Base-by-base conservation (phyloP, 1,140 invertebrate genomes). In the Lutraria rhynchaena region DNA sequence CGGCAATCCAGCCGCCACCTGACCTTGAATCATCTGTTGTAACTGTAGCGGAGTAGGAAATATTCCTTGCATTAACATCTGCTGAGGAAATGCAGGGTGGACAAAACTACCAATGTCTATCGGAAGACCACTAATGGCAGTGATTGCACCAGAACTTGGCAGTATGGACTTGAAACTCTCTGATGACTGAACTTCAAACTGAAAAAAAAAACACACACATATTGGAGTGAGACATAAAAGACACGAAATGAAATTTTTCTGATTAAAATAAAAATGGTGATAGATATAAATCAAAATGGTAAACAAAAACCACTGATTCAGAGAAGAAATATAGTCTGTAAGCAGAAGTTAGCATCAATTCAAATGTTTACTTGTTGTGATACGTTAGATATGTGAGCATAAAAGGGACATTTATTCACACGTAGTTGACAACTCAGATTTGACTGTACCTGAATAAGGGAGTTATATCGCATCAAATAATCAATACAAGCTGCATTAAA, bases 21-120 rank as follows among this genome's bases (percentile, higher is more conserved):
- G 71, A 11, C 71, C 75, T 31, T 80, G 76, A 53, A 80, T 80
- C 63, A 80, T 80, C 19, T 80, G 76, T 29, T 70, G 76, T 13
- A 80, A 51, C 35, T 80, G 76, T 31, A 69, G 60, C 17, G 76
- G 76, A 7, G 76, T 80, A 19, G 76, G 76, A 44, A 80, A 80
- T 22, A 65, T 31, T 5, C 55, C 51, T 35, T 55, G 61, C 76
- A 80, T 80, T 22, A 80, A 49, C 63, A 80, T 55, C 37, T 80
- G 76, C 46, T 44, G 63, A 17, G 63, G 76, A 51, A 80, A 80
- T 24, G 76, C 76, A 49, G 76, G 65, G 24, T 80, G 76, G 11
- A 80, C 51, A 37, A 80, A 69, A 22, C 37, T 57, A 13, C 61
- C 46, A 11, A 70, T 15, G 33, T 80, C 76, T 29, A 80, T 41